A percentile compares a stretch with the other conserved stretches of the same genome.
Conservation (phyloP, 2,113 vertebrate genomes). For the Lagopus muta region DNA sequence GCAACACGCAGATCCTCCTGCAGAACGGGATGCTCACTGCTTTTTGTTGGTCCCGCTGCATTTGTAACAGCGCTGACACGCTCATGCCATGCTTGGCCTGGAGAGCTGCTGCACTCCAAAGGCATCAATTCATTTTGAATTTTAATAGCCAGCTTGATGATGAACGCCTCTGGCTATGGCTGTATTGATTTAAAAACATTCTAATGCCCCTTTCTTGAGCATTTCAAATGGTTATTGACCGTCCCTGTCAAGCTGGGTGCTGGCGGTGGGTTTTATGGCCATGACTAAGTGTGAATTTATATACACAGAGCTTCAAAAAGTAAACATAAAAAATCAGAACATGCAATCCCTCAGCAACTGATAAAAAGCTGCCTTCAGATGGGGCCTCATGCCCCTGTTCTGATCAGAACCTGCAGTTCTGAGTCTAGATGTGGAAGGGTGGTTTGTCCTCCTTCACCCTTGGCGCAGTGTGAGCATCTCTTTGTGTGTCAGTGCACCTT, state of each 20-base stretch:
- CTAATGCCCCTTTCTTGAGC: not conserved
- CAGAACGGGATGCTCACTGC: not conserved
- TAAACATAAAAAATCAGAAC: not conserved
- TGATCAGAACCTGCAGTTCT: accelerated
- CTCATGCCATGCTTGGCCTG: not conserved
- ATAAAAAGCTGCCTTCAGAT: accelerated
- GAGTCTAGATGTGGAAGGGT: not conserved
- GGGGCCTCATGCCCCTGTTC: accelerated
- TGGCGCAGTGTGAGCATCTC: accelerated
- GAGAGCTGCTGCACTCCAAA: not conserved
- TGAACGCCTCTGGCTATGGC: not conserved
- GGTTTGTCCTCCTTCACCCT: not conserved
- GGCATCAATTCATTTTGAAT: not conserved
- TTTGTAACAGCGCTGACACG: not conserved
- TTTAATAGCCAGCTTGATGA: not conserved
- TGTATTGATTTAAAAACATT: constrained; percentile 1
- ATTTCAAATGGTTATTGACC: constrained; percentile 13
- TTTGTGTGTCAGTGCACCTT: too few species aligned
- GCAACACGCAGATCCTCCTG: not conserved
- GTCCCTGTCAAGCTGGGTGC: not conserved
- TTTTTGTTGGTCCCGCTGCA: not conserved
- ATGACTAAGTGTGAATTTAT: not conserved
- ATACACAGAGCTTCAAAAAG: not conserved
- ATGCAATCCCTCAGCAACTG: not conserved
- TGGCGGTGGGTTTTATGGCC: not conserved